These are phyloP conservation scores for Noctua pronuba DNA, from an alignment of 2,888 invertebrate genomes.

Conservation along the genomic window DNA sequence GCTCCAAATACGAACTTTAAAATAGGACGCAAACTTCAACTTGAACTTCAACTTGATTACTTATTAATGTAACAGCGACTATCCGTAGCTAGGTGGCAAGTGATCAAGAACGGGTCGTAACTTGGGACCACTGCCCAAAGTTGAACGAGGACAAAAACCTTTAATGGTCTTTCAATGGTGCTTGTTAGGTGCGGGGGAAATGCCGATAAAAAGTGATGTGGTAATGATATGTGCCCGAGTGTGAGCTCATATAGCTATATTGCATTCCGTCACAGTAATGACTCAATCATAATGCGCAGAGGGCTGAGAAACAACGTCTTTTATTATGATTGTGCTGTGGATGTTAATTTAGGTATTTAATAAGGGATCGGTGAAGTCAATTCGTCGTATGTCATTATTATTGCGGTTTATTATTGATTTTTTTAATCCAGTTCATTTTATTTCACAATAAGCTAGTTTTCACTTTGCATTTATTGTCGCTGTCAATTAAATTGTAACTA, in stretches of 20 bases:
- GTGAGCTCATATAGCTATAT: constrained; percentile 65
- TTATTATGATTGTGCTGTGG: constrained; percentile 42
- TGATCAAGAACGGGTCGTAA: constrained; percentile 58
- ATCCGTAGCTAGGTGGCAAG: constrained; percentile 45
- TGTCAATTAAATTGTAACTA: neutral
- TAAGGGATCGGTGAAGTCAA: neutral
- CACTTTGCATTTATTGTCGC: neutral
- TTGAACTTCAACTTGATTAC: constrained; percentile 44
- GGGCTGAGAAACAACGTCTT: constrained; percentile 27
- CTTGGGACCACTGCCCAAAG: constrained; percentile 36
- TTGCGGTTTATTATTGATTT: neutral
- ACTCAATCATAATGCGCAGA: constrained; percentile 69
- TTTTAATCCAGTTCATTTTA: neutral
- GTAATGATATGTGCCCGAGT: constrained; percentile 70
- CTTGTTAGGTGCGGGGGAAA: constrained; percentile 69
- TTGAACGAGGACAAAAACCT: constrained; percentile 68
- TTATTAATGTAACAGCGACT: constrained; percentile 47
- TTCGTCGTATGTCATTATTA: neutral
- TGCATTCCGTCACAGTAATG: constrained; percentile 69
- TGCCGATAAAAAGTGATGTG: constrained; percentile 74
- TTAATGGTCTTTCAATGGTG: constrained; percentile 77
- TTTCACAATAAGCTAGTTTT: neutral
- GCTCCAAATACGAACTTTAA: constrained; percentile 31
- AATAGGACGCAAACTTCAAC: constrained; percentile 31
- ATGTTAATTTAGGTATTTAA: constrained; percentile 13